Evolutionary conservation across 2,113 vertebrate genomes (phyloP).

Genomic region (Misgurnus anguillicaudatus): DNA sequence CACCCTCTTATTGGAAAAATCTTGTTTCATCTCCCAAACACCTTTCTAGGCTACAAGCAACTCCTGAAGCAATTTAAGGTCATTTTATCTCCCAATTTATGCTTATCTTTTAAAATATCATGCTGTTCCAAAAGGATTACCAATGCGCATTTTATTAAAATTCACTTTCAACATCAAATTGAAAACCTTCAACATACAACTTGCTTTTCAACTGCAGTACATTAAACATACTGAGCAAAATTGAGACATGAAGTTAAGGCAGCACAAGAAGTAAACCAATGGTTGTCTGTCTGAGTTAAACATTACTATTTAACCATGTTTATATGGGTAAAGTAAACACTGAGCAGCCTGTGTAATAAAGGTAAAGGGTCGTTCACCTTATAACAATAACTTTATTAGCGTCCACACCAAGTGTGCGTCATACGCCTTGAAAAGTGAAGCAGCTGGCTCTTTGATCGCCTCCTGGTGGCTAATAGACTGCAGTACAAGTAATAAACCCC

Average conservation of each 20-base stretch:
- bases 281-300: neutral
- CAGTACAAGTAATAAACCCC: too few species aligned
- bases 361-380: too few species aligned
- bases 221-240: slow-evolving; percentile 18
- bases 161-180: slow-evolving; percentile 39
- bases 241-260: slow-evolving; percentile 22
- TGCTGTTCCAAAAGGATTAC: neutral
- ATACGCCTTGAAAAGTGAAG: too few species aligned
- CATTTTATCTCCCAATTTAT: neutral
- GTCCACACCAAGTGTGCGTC: too few species aligned
- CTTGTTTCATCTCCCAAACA: neutral
- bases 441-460: too few species aligned
- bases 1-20: neutral
- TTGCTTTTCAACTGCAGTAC: slow-evolving; percentile 26
- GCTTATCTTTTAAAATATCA: slow-evolving; percentile 3
- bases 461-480: too few species aligned
- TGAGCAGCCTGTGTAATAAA: neutral
- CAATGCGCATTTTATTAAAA: slow-evolving; percentile 49
- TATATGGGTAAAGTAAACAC: neutral
- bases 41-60: neutral
- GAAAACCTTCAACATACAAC: slow-evolving; percentile 12
- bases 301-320: neutral
- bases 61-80: neutral
- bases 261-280: slow-evolving; percentile 18
- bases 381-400: too few species aligned